A percentile compares a stretch with the other conserved stretches of the same genome.
Evolutionary conservation across 1,140 invertebrate genomes (phyloP).

Genomic region (Rhysida immarginata): DNA sequence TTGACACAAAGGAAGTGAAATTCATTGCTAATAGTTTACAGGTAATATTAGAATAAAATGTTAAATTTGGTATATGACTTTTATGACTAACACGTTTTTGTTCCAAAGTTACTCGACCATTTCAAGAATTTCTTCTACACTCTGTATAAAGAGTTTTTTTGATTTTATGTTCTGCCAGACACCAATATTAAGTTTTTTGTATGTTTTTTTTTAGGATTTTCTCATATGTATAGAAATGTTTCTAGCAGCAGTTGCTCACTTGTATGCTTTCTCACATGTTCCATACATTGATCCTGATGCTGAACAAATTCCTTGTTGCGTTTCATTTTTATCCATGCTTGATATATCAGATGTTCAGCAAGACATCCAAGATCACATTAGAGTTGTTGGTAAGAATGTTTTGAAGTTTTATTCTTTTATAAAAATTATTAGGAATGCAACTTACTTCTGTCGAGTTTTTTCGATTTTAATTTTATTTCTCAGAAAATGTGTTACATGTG

Average conservation of each 20-base stretch:
- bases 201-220: constrained; percentile 54
- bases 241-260: constrained; percentile 81
- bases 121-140: too few relatives aligned
- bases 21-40: constrained; percentile 63
- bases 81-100: too few relatives aligned
- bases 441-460: too few relatives aligned
- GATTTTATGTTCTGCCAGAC: too few relatives aligned
- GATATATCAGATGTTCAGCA: constrained; percentile 83
- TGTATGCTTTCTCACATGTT: constrained; percentile 84
- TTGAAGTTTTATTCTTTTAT: too few relatives aligned
- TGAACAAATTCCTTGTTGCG: constrained; percentile 39
- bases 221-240: constrained; percentile 97
- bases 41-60: too few relatives aligned
- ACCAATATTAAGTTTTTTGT: constrained; percentile 17
- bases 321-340: constrained; percentile 65
- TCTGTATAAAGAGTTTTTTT: too few relatives aligned
- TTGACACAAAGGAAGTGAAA: constrained; percentile 43
- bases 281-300: constrained; percentile 50
- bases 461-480: too few relatives aligned
- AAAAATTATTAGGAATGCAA: too few relatives aligned
- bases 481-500: too few relatives aligned
- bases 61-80: too few relatives aligned
- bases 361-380: constrained; percentile 81
- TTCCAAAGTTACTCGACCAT: too few relatives aligned
- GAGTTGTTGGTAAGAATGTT: constrained; percentile 61